Evolutionary conservation across 2,113 vertebrate genomes (phyloP), one percentile per base, ranked within the genome.

Genomic region (Apteryx mantelli): DNA sequence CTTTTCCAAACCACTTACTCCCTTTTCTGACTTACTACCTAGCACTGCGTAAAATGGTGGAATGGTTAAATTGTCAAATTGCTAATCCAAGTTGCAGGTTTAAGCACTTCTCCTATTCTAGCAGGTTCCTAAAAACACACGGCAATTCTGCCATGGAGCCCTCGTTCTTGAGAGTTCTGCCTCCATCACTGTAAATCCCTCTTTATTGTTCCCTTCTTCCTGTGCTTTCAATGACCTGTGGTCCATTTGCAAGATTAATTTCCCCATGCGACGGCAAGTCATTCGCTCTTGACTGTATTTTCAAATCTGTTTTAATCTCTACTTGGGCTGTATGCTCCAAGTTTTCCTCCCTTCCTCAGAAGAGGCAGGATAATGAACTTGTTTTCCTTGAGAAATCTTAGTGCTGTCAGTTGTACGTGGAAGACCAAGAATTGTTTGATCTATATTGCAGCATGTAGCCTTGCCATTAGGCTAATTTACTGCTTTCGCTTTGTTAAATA

Each of bases 211-310:
- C 12, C 5, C 70, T 58, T 86, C 71, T 92, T 68, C 21, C 22
- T 85, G 61, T 0, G 1, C 87, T 77, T 82, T 95, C 86, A 91
- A 65, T 87, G 86, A 81, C 58, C 63, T 89, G 63, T 88, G 87
- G 89, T 95, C 91, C 92, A 94, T 95, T 87, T 95, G 28, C 40
- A 70, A 88, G 78, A 89, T 97, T 90, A 88, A 63, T 94, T 95
- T 85, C 60, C 52, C 81, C 21, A 3, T 78, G 68, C 53, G 89
- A 7, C 46, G 95, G 75, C 71, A 89, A 70, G 0, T 94, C 87
- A 52, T 77, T 86, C 58, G 44, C 21, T 93, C 24, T 71, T 82
- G 50, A 26, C 60, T 80, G 15, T 85, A 77, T 92, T 92, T 91
- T 50, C 82, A 74, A 14, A 82, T 94, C 84, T 92, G 14, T 70